phyloP scores from a whole-genome alignment of 2,797 vertebrate species.

The Hypotaenidia philippensis region DNA sequence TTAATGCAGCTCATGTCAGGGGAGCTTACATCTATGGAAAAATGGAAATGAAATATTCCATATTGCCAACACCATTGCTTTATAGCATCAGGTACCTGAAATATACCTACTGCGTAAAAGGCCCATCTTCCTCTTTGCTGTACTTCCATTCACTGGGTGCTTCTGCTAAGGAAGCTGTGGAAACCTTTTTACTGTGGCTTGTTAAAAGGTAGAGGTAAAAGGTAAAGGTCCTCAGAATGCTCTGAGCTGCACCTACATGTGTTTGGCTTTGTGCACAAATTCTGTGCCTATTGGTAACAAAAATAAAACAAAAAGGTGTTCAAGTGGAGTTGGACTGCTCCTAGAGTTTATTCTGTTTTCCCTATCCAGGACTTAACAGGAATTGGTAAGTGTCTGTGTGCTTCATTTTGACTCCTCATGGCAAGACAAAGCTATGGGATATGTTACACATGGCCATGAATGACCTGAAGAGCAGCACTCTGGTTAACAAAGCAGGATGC shows the following conservation, averaged over 20 bases:
- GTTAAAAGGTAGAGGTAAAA: not conserved
- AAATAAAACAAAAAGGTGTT: not conserved
- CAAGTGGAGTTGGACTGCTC: not conserved
- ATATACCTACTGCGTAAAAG: rapidly evolving
- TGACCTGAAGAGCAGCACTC: not conserved
- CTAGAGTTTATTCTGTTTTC: not conserved
- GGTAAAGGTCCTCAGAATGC: not conserved
- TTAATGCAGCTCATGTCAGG: not conserved
- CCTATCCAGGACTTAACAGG: not conserved
- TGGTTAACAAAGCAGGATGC: not conserved
- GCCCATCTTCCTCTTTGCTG: not conserved
- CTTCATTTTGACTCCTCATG: not conserved
- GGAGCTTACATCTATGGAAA: not conserved
- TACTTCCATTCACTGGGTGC: not conserved
- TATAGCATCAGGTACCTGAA: not conserved
- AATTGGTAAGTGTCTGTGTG: rapidly evolving
- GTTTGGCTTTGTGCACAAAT: not conserved
- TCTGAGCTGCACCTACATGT: not conserved
- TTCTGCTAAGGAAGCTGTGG: not conserved
- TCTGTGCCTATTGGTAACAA: not conserved
- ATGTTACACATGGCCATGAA: rapidly evolving
- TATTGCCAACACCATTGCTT: not conserved
- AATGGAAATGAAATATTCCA: not conserved
- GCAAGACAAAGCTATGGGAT: not conserved
- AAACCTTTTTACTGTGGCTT: not conserved